Evolutionary conservation across 2,797 vertebrate species (phyloP), one percentile per base, ranked within the genome.

Genomic region (Sarcophilus harrisii): DNA sequence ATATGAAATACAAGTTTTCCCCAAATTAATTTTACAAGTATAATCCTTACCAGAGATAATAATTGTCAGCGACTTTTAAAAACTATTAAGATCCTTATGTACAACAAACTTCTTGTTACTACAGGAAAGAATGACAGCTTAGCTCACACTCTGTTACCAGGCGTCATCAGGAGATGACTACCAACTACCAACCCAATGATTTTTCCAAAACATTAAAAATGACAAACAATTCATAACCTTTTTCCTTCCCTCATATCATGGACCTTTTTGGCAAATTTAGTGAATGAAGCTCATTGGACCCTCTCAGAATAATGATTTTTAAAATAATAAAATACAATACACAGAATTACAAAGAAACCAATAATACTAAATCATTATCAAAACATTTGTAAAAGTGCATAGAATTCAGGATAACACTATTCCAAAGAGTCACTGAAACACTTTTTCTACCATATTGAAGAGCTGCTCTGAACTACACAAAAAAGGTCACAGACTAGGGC

Each of bases 381-480:
- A 73, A 66, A 73, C 18, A 73, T 38, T 38, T 21, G 14, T 73
- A 38, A 73, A 73, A 73, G n/a, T 73, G 6, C 5, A 73, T 38
- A 73, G n/a, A 73, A n/a, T 11, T 32, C 62, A n/a, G 32, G 4
- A 4, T 6, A 66, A 66, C 30, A 14, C n/a, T 73, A 73, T 94
- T 94, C 89, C 95, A 38, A 81, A 94, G 91, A 94, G 94, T 96
- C 97, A 92, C 57, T 29, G 93, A 94, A 96, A 73, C 45, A 73
- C 52, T n/a, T 91, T 94, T 73, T 93, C 57, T 92, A 91, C 91
- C 94, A 94, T 93, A 89, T 10, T 1, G 45, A 94, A 94, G 90
- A 90, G 89, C 14, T 11, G 27, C 38, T 87, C 38, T 91, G 58
- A 92, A 18, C 54, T 57, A 32, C 89, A 4, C 58, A 93, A 62